A percentile compares a stretch with the other conserved stretches of the same genome.
These are phyloP conservation scores for Hapalemur alaotrensis DNA, from an alignment of 2,797 vertebrate species.

Conservation along the genomic window DNA sequence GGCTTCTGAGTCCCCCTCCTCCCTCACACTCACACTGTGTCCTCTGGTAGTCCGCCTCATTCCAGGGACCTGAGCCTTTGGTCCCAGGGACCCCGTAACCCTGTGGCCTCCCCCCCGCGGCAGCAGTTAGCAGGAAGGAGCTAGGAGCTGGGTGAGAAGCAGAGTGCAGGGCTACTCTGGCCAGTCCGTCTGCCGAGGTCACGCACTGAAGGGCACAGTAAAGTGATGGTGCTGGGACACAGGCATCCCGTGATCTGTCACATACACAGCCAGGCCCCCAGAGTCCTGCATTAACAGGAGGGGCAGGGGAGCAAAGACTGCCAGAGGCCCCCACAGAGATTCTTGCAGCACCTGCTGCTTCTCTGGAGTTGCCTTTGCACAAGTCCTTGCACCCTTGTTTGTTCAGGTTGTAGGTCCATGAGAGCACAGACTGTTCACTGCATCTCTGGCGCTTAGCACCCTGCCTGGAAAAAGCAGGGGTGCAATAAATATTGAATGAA, in stretches of 20 bases:
- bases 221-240: background rate
- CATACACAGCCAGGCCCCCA: background rate
- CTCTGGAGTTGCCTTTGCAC: background rate
- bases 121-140: background rate
- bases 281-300: background rate
- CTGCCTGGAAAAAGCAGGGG: background rate
- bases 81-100: background rate
- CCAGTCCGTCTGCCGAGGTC: background rate
- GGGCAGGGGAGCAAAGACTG: background rate
- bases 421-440: background rate
- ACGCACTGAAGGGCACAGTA: background rate
- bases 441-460: background rate
- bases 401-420: background rate
- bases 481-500: background rate
- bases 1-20: background rate
- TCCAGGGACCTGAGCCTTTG: background rate
- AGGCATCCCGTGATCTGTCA: no score
- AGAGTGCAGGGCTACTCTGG: background rate
- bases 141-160: background rate
- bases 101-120: no score
- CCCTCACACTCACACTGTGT: background rate
- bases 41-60: background rate
- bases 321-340: background rate
- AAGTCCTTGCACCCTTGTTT: background rate
- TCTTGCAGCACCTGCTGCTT: background rate